Percentiles rank a stretch among this genome's conserved stretches.
phyloP scores from a whole-genome alignment of 2,113 vertebrate species.

The Mola mola region DNA sequence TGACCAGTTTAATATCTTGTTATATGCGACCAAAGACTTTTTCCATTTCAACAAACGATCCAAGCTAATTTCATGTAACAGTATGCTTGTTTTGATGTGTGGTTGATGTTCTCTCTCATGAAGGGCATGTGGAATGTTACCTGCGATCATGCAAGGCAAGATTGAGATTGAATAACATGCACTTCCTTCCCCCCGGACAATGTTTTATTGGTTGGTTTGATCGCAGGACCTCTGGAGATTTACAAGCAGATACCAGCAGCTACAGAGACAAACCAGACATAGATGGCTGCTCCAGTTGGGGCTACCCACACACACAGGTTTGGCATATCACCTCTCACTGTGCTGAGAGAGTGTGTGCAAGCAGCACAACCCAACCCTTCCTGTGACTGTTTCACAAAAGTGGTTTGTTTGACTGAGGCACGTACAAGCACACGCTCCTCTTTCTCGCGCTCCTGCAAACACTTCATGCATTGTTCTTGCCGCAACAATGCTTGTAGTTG shows the following conservation, averaged over 20 bases:
- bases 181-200: conserved; percentile 3
- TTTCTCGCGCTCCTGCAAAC: conserved; percentile 3
- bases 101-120: not conserved
- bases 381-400: conserved; percentile 51
- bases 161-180: conserved; percentile 38
- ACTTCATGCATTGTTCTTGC: conserved; percentile 3
- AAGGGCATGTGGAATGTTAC: conserved; percentile 23
- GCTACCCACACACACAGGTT: conserved; percentile 30
- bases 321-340: conserved; percentile 41
- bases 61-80: not conserved
- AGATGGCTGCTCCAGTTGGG: conserved; percentile 36
- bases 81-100: not conserved
- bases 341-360: not conserved
- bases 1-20: not conserved
- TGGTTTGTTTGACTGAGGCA: conserved; percentile 8
- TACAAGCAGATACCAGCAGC: conserved; percentile 22
- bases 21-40: not conserved
- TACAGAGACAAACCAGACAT: conserved; percentile 24
- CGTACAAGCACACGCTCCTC: not conserved
- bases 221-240: conserved; percentile 38
- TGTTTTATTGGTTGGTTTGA: conserved; percentile 42
- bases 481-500: conserved; percentile 3
- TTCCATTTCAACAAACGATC: not conserved
- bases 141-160: conserved; percentile 25
- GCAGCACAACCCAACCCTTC: conserved; percentile 26